Conservation (phyloP, 2,797 vertebrate genomes). For the Sphaeramia orbicularis region DNA sequence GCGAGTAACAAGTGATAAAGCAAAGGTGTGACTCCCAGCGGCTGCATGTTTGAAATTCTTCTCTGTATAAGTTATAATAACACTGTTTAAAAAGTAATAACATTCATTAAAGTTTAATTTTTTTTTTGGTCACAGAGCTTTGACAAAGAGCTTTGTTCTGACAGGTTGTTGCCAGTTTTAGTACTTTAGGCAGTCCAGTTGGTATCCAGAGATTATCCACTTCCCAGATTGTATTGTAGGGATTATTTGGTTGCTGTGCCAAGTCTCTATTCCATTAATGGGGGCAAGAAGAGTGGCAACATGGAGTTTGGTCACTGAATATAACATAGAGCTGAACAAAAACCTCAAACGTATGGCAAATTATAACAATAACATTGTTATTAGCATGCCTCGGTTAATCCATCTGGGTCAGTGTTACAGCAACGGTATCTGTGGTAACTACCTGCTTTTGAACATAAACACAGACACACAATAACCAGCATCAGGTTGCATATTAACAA, state of each 20-base stretch:
- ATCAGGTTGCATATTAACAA: slow-evolving; percentile 56
- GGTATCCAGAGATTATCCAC: slow-evolving; percentile 69
- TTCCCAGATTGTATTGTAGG: slow-evolving; percentile 59
- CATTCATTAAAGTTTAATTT: too few species aligned
- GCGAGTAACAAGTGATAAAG: slow-evolving; percentile 4
- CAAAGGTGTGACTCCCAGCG: background rate
- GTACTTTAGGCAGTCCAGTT: slow-evolving; percentile 41
- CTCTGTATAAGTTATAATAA: too few species aligned
- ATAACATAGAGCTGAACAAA: background rate
- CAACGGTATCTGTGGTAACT: slow-evolving; percentile 38
- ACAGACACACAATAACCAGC: slow-evolving; percentile 27
- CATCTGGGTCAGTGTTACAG: slow-evolving; percentile 24
- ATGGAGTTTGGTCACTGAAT: background rate
- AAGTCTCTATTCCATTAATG: slow-evolving; percentile 34
- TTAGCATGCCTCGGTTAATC: slow-evolving; percentile 8
- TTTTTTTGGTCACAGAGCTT: background rate
- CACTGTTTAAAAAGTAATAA: too few species aligned
- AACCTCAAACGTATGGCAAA: too few species aligned
- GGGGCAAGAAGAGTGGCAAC: slow-evolving; percentile 17
- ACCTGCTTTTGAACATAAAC: slow-evolving; percentile 16
- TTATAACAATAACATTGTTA: background rate
- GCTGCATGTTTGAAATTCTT: background rate
- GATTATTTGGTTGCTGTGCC: slow-evolving; percentile 65
- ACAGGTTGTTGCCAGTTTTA: slow-evolving; percentile 8
- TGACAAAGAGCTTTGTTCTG: slow-evolving; percentile 4